Conservation (phyloP, 2,797 vertebrate genomes). For the Chelidonichthys spinosus region DNA sequence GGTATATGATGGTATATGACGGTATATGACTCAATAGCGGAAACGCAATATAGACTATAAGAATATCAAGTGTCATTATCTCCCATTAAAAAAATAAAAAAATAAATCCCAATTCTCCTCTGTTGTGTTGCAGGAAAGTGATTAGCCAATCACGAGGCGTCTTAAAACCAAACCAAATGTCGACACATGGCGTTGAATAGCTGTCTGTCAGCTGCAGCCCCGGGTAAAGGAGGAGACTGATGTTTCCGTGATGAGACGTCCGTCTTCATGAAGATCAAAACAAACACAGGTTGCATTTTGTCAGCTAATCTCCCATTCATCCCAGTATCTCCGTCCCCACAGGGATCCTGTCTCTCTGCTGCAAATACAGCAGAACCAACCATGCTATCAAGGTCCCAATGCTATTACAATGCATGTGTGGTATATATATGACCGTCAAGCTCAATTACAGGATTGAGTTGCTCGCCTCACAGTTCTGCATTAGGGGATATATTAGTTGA, state of each 20-base stretch:
- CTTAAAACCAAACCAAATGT: not conserved
- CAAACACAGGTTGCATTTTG: not conserved
- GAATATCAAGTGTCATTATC: not conserved
- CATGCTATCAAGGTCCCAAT: not conserved
- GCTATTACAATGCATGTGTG: not conserved
- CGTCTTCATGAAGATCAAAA: slow-evolving; percentile 1
- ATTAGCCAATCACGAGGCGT: not conserved
- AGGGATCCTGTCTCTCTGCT: not conserved
- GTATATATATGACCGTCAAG: not conserved
- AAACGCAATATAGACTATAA: not conserved
- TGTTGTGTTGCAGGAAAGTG: not conserved
- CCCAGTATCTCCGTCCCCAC: not conserved
- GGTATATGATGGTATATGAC: too few relatives aligned
- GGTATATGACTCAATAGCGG: not conserved
- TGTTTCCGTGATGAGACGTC: slow-evolving; percentile 4
- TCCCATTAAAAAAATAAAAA: not conserved
- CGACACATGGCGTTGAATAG: not conserved
- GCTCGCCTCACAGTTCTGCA: not conserved
- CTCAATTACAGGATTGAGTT: slow-evolving; percentile 2
- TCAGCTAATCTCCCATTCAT: not conserved
- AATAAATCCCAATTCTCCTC: not conserved
- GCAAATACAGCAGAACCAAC: slow-evolving; percentile 1
- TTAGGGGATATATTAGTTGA: not conserved
- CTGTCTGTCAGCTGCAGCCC: not conserved
- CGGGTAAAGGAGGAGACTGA: not conserved